phyloP scores from a whole-genome alignment of 2,888 invertebrate genomes.

The Campoletis raptor region DNA sequence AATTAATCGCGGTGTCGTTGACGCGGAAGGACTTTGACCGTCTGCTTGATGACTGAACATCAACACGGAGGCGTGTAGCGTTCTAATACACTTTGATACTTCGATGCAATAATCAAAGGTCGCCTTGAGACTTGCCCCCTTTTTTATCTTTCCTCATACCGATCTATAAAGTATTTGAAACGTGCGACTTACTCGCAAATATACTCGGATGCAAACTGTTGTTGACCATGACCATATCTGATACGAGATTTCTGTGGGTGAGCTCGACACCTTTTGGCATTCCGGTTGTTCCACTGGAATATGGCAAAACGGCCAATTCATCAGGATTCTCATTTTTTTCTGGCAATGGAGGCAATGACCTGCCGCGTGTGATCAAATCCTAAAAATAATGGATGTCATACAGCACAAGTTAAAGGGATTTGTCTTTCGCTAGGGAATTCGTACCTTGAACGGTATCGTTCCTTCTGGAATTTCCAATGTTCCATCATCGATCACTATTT shows the following conservation, averaged over 20 bases:
- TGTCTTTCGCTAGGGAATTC: neutral
- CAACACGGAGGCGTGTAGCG: neutral
- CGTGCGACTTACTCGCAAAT: slow-evolving; percentile 44
- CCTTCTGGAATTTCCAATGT: slow-evolving; percentile 85
- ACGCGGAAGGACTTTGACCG: slow-evolving; percentile 34
- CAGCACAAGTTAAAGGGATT: neutral
- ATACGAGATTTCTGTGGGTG: slow-evolving; percentile 86
- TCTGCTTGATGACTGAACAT: neutral
- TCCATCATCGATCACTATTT: slow-evolving; percentile 82
- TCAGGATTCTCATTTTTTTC: slow-evolving; percentile 64
- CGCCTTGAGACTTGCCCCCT: neutral
- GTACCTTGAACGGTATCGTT: slow-evolving; percentile 87
- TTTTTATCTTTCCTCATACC: neutral
- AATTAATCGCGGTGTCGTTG: neutral
- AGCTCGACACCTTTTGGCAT: slow-evolving; percentile 87
- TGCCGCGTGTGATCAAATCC: slow-evolving; percentile 81
- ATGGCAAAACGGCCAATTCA: slow-evolving; percentile 85
- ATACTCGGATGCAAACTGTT: slow-evolving; percentile 27
- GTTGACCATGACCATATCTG: slow-evolving; percentile 84
- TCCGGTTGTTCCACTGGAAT: slow-evolving; percentile 88
- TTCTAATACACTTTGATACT: neutral
- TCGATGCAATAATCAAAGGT: slow-evolving; percentile 30
- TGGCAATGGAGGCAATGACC: slow-evolving; percentile 74
- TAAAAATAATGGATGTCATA: slow-evolving; percentile 58
- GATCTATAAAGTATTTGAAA: neutral